Percentiles rank a stretch among this genome's conserved stretches.
Evolutionary conservation across 2,113 vertebrate genomes (phyloP).

Genomic region (Cairina moschata): DNA sequence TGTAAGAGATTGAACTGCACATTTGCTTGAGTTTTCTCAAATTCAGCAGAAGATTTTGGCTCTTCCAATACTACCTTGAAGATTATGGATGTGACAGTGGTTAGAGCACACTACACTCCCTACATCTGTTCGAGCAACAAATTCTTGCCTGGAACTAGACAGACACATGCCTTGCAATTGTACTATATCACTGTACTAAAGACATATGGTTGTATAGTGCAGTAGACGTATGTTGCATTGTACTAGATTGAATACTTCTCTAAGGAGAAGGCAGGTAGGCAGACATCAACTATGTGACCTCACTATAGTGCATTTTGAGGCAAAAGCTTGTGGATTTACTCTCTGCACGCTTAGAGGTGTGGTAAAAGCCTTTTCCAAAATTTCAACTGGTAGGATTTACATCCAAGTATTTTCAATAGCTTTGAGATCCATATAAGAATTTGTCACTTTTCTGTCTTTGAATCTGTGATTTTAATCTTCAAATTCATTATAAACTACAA

Average conservation of each 20-base stretch:
- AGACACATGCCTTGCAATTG: neutral
- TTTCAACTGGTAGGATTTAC: neutral
- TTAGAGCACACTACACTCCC: neutral
- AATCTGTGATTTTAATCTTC: neutral
- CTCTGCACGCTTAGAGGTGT: neutral
- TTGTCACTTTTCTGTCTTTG: neutral
- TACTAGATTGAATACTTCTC: neutral
- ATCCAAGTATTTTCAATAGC: neutral
- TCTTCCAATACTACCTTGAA: neutral
- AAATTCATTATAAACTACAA: neutral
- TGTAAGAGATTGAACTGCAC: neutral
- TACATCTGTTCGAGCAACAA: neutral
- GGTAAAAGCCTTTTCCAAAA: neutral
- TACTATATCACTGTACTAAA: too few species aligned
- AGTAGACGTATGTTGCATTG: neutral
- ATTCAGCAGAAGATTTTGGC: neutral
- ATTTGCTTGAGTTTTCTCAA: neutral
- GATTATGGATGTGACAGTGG: fast-evolving
- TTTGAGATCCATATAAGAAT: neutral
- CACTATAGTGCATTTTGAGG: neutral
- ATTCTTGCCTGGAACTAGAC: neutral
- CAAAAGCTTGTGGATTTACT: neutral
- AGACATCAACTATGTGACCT: neutral
- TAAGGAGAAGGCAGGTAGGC: neutral
- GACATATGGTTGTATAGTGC: too few species aligned